Base-by-base conservation (phyloP, 2,797 vertebrate species). In the Cyprinella venusta region DNA sequence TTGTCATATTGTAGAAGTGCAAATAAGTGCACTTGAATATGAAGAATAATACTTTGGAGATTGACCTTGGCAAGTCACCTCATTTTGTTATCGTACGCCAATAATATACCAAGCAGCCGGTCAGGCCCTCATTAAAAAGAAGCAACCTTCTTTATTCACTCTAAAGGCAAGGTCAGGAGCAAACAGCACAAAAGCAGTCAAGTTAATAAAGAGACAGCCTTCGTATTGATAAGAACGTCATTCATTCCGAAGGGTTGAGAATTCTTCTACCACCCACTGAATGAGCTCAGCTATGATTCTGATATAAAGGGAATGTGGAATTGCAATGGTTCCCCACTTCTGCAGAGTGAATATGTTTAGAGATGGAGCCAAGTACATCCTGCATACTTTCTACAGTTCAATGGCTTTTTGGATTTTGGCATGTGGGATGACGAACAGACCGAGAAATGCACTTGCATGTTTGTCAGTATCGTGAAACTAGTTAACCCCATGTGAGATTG, bases 161-260 rank as follows among this genome's bases (percentile, higher is more conserved):
- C 18, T 63, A 64, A 81, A 63, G 42, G 54, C 59, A 74, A 65
- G 45, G 70, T 65, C 59, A 64, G 40, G 13, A 59, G 13, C 67
- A 61, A 18, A n/a, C 52, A 48, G 56, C 16, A 64, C 59, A 33
- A 77, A 67, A 24, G 9, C 38, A 65, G 45, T 24, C 16, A 26
- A 75, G 56, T 26, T 65, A 81, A 75, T 81, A 81, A 81, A 81
- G 80, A 38, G 10, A 74, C 42, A 65, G 70, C 45, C 61, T 64
- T 75, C 65, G n/a, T 13, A 75, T 52, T 81, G 70, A 75, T 74
- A 63, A 13, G 30, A 75, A 65, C 52, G n/a, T 10, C 10, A 40
- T 4, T 63, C 19, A 48, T 52, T 48, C 36, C 4, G 30, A 6
- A 50, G 26, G 52, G 26, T n/a, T 64, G 21, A n/a, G 26, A 24